These are phyloP conservation scores for Neogale vison DNA, from an alignment of 2,113 vertebrate genomes.

Conservation along the genomic window DNA sequence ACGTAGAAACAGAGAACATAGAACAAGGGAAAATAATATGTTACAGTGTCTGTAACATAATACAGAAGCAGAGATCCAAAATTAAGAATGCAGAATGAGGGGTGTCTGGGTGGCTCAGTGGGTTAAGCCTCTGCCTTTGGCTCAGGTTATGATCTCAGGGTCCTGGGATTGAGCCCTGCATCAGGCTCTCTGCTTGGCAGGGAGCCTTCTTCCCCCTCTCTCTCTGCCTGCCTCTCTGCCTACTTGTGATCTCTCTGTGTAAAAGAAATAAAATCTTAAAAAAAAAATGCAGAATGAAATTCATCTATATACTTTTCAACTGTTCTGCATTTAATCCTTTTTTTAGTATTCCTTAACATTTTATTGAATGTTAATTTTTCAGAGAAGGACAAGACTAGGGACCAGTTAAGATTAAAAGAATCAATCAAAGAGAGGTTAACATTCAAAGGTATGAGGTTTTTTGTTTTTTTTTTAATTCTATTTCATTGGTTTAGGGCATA, in stretches of 20 bases:
- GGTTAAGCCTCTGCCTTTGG: too few species aligned
- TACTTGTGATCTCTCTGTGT: too few species aligned
- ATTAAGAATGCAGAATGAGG: neutral
- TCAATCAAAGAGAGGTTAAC: neutral
- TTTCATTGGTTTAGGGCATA: conserved; percentile 25
- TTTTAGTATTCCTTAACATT: neutral
- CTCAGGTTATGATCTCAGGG: too few species aligned
- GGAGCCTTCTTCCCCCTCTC: too few species aligned
- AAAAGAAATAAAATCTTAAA: too few species aligned
- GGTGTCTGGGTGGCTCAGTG: too few species aligned
- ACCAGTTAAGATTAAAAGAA: conserved; percentile 24
- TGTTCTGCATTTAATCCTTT: neutral
- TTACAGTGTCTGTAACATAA: neutral
- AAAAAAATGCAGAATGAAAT: neutral
- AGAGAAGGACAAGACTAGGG: neutral
- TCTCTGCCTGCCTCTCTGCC: too few species aligned
- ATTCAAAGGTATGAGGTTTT: neutral
- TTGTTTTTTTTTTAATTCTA: neutral
- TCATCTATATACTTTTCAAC: neutral
- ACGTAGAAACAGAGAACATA: neutral
- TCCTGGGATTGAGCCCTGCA: too few species aligned
- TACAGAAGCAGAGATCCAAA: neutral
- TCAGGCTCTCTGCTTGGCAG: too few species aligned
- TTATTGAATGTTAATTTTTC: neutral
- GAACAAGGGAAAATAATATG: neutral